Evolutionary conservation across 2,888 invertebrate genomes (phyloP).

Genomic region (Frankliniella fusca): DNA sequence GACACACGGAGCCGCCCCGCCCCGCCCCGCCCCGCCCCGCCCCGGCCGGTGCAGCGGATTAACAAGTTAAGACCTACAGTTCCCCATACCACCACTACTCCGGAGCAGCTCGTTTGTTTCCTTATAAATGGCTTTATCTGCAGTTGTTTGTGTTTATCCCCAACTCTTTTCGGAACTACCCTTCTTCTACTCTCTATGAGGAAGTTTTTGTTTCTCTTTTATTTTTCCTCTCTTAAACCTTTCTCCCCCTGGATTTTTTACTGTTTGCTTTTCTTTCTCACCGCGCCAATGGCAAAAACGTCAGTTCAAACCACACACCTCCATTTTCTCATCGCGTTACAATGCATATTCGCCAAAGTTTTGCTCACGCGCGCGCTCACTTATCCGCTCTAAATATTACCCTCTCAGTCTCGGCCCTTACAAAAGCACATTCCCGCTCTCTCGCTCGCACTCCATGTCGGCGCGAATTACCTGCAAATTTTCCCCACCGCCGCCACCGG

Average conservation of each 20-base stretch:
- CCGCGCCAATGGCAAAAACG: no score
- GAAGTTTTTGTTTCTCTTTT: no score
- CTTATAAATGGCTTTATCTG: conserved; percentile 8
- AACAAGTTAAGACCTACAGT: conserved; percentile 16
- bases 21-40: neutral
- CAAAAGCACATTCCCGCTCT: neutral
- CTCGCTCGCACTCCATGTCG: neutral
- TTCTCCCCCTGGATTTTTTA: no score
- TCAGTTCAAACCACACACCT: neutral
- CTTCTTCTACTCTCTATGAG: neutral
- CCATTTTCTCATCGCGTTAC: no score
- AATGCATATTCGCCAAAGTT: neutral
- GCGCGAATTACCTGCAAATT: no score
- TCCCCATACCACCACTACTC: neutral
- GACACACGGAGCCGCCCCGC: no score
- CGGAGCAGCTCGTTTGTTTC: neutral
- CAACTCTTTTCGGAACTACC: neutral
- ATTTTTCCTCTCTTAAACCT: no score
- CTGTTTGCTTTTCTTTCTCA: no score
- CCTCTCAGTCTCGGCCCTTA: no score
- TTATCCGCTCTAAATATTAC: no score
- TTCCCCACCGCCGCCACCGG: no score
- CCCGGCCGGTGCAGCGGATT: neutral
- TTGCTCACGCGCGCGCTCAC: neutral
- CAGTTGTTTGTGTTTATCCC: neutral